Conservation (phyloP, 2,888 invertebrate genomes). For the Lasioglossum figueresi region DNA sequence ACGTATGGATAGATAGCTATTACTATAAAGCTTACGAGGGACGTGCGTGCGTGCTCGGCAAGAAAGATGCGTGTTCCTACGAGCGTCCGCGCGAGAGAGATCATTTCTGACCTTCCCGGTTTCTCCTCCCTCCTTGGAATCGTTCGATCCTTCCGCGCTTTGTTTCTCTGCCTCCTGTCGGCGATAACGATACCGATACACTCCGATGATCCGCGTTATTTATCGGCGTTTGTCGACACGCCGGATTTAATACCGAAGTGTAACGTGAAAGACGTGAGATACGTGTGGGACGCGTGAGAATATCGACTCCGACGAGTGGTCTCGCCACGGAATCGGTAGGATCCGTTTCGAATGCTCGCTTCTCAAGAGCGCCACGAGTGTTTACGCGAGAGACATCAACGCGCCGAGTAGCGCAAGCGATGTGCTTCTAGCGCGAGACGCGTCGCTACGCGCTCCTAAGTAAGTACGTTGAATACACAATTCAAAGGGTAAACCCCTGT, state of each 20-base stretch:
- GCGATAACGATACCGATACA: constrained; percentile 23
- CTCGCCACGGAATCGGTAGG: not conserved
- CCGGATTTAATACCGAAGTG: not conserved
- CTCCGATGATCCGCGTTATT: constrained; percentile 14
- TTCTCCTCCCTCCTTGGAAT: constrained; percentile 28
- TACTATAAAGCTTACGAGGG: constrained; percentile 66
- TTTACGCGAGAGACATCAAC: constrained; percentile 16
- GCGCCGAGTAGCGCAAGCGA: not conserved
- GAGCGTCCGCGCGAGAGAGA: constrained; percentile 19
- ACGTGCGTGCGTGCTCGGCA: constrained; percentile 58
- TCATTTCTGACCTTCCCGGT: constrained; percentile 57
- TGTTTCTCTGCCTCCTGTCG: not conserved
- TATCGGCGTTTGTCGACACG: constrained; percentile 17
- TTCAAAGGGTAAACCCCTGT: not conserved
- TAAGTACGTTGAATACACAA: not conserved
- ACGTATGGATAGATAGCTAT: constrained; percentile 71
- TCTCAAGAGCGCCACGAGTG: not conserved
- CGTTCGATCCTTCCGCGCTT: constrained; percentile 20
- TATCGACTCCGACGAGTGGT: constrained; percentile 3
- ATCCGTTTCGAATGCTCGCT: not conserved
- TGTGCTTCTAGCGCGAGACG: not conserved
- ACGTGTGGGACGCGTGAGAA: constrained; percentile 12
- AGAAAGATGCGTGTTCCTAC: constrained; percentile 38
- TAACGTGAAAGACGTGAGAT: not conserved
- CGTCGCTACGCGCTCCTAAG: not conserved